A percentile compares a stretch with the other conserved stretches of the same genome.
These are phyloP conservation scores for Fistularia tabacaria DNA, from an alignment of 2,797 vertebrate genomes.

Conservation along the genomic window DNA sequence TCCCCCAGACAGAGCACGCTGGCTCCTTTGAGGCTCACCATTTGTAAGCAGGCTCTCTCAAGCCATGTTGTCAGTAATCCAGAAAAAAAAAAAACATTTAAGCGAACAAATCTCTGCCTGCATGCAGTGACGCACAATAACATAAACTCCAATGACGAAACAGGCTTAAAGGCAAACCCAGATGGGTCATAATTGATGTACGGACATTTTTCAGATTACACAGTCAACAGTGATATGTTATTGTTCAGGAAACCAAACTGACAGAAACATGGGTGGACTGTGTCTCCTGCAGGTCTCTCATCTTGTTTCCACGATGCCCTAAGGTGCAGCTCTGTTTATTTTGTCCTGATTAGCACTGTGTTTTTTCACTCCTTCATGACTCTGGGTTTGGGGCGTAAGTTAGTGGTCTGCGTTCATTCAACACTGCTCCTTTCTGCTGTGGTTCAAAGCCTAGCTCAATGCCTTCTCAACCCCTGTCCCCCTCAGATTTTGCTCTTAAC, in stretches of 20 bases:
- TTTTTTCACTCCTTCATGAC: conserved; percentile 56
- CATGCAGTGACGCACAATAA: conserved; percentile 11
- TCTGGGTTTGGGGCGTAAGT: conserved; percentile 39
- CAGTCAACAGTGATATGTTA: conserved; percentile 2
- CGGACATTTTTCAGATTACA: background rate
- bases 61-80: conserved; percentile 56
- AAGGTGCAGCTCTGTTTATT: conserved; percentile 67
- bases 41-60: conserved; percentile 51
- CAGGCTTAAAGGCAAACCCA: conserved; percentile 12
- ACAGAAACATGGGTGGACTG: background rate
- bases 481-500: conserved; percentile 20
- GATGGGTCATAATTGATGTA: background rate
- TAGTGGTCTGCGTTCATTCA: conserved; percentile 67
- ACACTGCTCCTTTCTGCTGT: conserved; percentile 39
- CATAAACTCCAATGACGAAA: conserved; percentile 1
- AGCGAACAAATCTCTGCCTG: conserved; percentile 30
- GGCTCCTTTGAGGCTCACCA: conserved; percentile 64
- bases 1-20: conserved; percentile 59
- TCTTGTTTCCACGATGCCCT: conserved; percentile 42
- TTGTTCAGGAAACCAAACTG: conserved; percentile 14
- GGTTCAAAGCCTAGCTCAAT: conserved; percentile 60
- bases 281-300: conserved; percentile 19
- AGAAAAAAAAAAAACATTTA: conserved; percentile 43
- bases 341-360: conserved; percentile 66
- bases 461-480: conserved; percentile 21